Base-by-base conservation (phyloP, 2,888 invertebrate species). In the Microlaimidae sp. region DNA sequence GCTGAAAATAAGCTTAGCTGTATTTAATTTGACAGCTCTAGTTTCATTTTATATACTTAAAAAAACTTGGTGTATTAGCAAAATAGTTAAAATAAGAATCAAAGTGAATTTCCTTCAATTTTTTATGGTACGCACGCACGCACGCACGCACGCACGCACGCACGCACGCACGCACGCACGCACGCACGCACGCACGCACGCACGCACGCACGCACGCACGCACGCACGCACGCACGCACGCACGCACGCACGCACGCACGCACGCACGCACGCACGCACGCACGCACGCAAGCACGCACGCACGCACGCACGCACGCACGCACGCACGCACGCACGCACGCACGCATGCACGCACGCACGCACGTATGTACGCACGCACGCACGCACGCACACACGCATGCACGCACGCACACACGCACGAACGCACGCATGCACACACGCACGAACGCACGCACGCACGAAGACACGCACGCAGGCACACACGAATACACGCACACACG, bases 111-210 rank as follows among this genome's bases (percentile, higher is more conserved):
- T n/a, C n/a, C n/a, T n/a, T n/a, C n/a, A n/a, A n/a, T n/a, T n/a
- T n/a, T n/a, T n/a, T n/a, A n/a, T n/a, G 38, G 49, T 42, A 49
- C 46, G 46, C 46, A 45, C 46, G 46, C 46, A 45, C 46, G 46
- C 19, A 45, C 46, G 46, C 46, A 45, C 19, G 46, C 13, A 45
- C 46, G 46, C 46, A 45, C 19, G 46, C 46, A 45, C 46, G 46
- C 46, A 45, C 19, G 46, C 46, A 45, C 46, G 46, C 46, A 28
- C 49, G 38, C 32, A 45, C 46, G 46, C 19, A 45, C 46, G 46
- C 46, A 45, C 46, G 46, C 46, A 45, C 46, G 46, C 19, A 45
- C 46, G 46, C 46, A 45, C 19, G 46, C 46, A 45, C 46, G 46
- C 46, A 45, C 46, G 46, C 46, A 45, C 46, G 46, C 19, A 45